Evolutionary conservation across 2,888 invertebrate species (phyloP), one percentile per base, ranked within the genome.

Genomic region (Drosophila setosimentum): DNA sequence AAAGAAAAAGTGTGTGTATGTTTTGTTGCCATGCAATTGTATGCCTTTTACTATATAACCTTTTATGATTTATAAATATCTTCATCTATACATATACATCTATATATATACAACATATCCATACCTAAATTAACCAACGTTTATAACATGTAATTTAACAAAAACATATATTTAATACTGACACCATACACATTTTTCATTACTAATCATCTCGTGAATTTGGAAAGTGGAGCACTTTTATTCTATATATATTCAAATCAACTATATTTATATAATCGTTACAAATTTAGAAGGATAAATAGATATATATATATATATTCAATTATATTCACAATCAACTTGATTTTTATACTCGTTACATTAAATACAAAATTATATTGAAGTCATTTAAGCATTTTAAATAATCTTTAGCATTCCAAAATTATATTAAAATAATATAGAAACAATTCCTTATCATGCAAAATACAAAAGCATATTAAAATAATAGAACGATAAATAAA

Each of bases 1-100:
- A 72, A 78, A 72, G 45, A 68, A 70, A 69, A 81, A 83, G 87
- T 87, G 90, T 89, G 87, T 87, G 87, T 87, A 85, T 87, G 80
- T 87, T 87, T 87, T 86, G 82, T 86, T 89, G 87, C 87, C 84
- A 89, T 90, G 84, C 88, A 87, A 80, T 80, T 89, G 78, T 82
- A 75, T 83, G 75, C 85, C 83, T 87, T 87, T 87, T 85, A 80
- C 80, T 80, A 80, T 80, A 80, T 82, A 74, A 65, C 53, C 64
- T 71, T 80, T 75, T 71, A 67, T 78, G 8, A 69, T 59, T 66
- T 71, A 65, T 70, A 81, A 60, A 33, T 73, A 63, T 67, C 48
- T 62, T 54, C 45, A 45, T 45, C 5, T 45, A 24, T 45, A 45
- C 7, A 60, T 21, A 53, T 40, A 51, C 13, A 58, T 53, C 55